phyloP scores from a whole-genome alignment of 2,888 invertebrate genomes.

The Amiota minor region DNA sequence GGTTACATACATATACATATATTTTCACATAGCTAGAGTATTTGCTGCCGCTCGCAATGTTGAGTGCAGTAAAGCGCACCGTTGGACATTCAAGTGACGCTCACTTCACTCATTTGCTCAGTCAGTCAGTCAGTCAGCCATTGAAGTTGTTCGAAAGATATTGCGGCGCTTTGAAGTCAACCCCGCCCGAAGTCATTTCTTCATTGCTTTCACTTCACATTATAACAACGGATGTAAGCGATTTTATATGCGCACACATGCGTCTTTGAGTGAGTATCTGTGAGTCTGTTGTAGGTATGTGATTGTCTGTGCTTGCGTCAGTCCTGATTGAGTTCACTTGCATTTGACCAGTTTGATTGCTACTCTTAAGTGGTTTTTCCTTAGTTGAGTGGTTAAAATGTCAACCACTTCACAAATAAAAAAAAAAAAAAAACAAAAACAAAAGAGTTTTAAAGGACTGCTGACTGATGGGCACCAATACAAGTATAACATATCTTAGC shows the following conservation, averaged over 20 bases:
- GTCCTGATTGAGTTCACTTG: constrained; percentile 19
- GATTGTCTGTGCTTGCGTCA: constrained; percentile 36
- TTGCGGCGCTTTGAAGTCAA: constrained; percentile 40
- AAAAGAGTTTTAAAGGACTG: too few relatives aligned
- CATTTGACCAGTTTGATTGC: constrained; percentile 16
- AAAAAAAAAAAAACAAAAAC: too few relatives aligned
- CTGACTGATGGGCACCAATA: background rate
- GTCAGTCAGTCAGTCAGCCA: background rate
- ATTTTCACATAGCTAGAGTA: background rate
- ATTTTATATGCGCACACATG: background rate
- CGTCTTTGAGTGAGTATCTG: constrained; percentile 52
- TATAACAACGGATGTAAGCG: too few relatives aligned
- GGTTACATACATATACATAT: background rate
- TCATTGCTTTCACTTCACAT: too few relatives aligned
- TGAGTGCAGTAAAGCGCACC: constrained; percentile 64
- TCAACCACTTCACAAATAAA: background rate
- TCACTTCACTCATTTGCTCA: constrained; percentile 21
- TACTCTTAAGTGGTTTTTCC: background rate
- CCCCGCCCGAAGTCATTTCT: constrained; percentile 2
- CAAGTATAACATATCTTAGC: too few relatives aligned
- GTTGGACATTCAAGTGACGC: constrained; percentile 58
- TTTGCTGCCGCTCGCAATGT: constrained; percentile 47
- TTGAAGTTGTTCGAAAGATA: constrained; percentile 37
- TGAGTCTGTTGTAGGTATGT: constrained; percentile 37
- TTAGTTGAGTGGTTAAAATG: constrained; percentile 8